Conservation (phyloP, 2,113 vertebrate species). For the Phalacrocorax brasilianus region DNA sequence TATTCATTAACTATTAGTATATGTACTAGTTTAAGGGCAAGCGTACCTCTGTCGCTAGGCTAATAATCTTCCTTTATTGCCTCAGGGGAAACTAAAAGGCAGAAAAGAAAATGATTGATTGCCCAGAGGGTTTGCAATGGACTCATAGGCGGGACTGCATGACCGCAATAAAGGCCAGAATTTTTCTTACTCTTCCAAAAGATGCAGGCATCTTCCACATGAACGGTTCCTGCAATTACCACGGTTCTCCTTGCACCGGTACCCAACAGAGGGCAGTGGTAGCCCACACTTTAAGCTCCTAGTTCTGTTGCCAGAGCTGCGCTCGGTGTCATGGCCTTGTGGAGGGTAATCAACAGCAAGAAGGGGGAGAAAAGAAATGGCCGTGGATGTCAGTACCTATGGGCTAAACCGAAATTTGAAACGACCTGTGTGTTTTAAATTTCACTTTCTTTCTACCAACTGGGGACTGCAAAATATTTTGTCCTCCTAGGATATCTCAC, state of each 20-base stretch:
- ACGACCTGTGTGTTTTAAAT: not conserved
- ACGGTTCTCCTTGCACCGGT: not conserved
- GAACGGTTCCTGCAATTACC: not conserved
- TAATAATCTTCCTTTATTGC: not conserved
- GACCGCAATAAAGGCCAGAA: not conserved
- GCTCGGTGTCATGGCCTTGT: not conserved
- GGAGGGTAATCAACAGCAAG: not conserved
- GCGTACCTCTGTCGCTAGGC: not conserved
- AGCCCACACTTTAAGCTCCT: not conserved
- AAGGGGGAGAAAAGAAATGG: not conserved
- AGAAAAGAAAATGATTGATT: not conserved
- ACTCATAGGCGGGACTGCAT: not conserved
- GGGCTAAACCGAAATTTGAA: not conserved
- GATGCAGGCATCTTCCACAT: rapidly evolving
- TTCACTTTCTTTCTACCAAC: not conserved
- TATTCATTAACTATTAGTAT: not conserved
- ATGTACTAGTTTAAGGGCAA: not conserved
- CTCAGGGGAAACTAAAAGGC: not conserved
- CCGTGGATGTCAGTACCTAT: not conserved
- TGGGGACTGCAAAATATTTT: not conserved
- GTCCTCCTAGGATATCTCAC: not conserved
- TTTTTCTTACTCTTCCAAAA: not conserved
- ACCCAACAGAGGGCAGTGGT: not conserved
- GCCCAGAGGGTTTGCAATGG: not conserved
- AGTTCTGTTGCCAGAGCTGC: not conserved